Base-by-base conservation (phyloP, 2,113 vertebrate genomes). In the Tragelaphus scriptus region DNA sequence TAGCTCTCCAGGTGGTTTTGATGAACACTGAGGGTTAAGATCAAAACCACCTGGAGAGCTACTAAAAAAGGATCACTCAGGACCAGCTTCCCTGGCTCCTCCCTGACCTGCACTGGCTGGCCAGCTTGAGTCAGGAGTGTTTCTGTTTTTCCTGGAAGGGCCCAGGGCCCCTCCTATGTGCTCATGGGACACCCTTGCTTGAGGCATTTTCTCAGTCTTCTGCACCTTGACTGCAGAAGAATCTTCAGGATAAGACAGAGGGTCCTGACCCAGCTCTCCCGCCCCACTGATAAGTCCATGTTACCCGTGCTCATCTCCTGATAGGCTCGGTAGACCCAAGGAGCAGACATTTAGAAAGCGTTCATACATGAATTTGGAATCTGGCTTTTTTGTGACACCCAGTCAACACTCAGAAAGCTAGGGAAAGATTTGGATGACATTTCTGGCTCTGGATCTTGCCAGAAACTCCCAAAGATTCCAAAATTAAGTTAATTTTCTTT, bases 401-500 rank as follows among this genome's bases (percentile, higher is more conserved):
- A 3, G 55, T 36, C 21, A 77, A 36, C 9, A 32, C 4, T 13
- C n/a, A 90, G 92, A 85, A 86, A 90, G 12, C 53, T 61, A 12
- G 26, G 3, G 30, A 47, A 71, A 28, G 17, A 49, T 92, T 47
- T 61, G 30, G 63, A n/a, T 40, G 79, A 36, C 32, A 59, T 84
- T 77, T 53, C 56, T 36, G 53, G n/a, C 47, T 81, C 3, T 3
- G 68, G 47, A 11, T 55, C 71, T 56, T 10, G 3, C 15, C 40
- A 82, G 90, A 90, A 95, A 56, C 26, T 65, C 40, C 21, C 3
- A 0, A 82, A 90, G 49, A 32, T 81, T 44, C 85, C 36, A 10
- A 89, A 86, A 13, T 12, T 32, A n/a, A 40, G 85, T 71, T 40
- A 71, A 21, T 68, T 88, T 65, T 65, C 8, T 65, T 96, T 90